Evolutionary conservation across 92 coral and sea anemone genomes (phyloP).

Genomic region (Parazoanthus swiftii): DNA sequence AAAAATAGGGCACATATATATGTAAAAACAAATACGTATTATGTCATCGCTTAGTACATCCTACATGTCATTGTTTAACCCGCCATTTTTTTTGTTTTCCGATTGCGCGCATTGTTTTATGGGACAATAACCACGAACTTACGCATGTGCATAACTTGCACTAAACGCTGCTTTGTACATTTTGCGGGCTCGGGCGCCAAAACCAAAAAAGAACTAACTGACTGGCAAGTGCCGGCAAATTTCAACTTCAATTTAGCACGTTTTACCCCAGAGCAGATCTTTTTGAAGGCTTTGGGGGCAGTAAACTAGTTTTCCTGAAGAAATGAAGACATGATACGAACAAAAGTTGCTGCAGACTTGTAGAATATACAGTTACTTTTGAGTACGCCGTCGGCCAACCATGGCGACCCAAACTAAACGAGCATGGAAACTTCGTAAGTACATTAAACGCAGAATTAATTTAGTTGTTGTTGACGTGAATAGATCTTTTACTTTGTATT

Average conservation of each 20-base stretch:
- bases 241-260: not conserved
- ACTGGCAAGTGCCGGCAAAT: conserved; percentile 6
- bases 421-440: conserved; percentile 94
- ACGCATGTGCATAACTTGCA: conserved; percentile 14
- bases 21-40: not conserved
- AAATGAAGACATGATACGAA: conserved; percentile 34
- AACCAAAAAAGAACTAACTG: conserved; percentile 26
- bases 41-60: not conserved
- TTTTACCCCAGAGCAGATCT: conserved; percentile 13
- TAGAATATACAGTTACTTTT: not conserved
- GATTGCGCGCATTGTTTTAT: not conserved
- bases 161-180: conserved; percentile 10
- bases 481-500: not conserved
- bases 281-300: conserved; percentile 17
- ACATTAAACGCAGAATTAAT: not conserved
- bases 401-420: conserved; percentile 82
- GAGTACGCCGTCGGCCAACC: conserved; percentile 33
- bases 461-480: not conserved
- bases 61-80: no score
- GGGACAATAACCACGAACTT: not conserved
- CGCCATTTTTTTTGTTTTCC: not conserved
- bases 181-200: conserved; percentile 43
- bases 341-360: not conserved
- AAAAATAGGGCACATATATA: not conserved
- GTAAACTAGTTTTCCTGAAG: not conserved